phyloP scores from a whole-genome alignment of 1,140 invertebrate genomes.

The Drosophila melanogaster region DNA sequence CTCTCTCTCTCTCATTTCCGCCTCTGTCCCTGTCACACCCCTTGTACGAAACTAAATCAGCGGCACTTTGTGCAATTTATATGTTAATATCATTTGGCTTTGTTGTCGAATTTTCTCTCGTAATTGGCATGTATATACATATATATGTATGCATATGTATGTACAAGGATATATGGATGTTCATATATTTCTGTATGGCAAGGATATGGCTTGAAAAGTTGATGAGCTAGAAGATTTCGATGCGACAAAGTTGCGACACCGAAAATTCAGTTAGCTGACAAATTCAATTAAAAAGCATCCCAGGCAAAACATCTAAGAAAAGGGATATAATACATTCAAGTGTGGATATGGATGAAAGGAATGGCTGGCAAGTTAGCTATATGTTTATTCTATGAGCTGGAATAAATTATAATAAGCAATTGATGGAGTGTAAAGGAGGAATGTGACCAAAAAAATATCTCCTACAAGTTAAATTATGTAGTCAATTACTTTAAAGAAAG shows the following conservation, averaged over 20 bases:
- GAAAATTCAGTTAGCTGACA: conserved; percentile 57
- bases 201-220: conserved; percentile 40
- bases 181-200: background rate
- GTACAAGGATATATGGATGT: background rate
- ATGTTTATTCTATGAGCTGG: background rate
- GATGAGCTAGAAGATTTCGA: conserved; percentile 69
- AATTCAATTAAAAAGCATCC: conserved; percentile 59
- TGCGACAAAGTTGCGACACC: conserved; percentile 74
- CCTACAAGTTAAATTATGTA: background rate
- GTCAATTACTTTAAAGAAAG: too few relatives aligned
- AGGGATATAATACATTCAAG: conserved; percentile 2
- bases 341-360: background rate
- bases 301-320: conserved; percentile 4
- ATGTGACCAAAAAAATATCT: background rate
- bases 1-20: background rate
- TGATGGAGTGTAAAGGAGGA: conserved; percentile 2
- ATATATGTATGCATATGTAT: background rate
- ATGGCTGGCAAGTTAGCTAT: background rate
- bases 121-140: conserved; percentile 52
- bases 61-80: conserved; percentile 82
- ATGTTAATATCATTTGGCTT: conserved; percentile 82
- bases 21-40: background rate
- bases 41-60: conserved; percentile 75
- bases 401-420: conserved; percentile 4
- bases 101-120: conserved; percentile 65